phyloP scores from a whole-genome alignment of 2,797 vertebrate species.

The Characodon lateralis region DNA sequence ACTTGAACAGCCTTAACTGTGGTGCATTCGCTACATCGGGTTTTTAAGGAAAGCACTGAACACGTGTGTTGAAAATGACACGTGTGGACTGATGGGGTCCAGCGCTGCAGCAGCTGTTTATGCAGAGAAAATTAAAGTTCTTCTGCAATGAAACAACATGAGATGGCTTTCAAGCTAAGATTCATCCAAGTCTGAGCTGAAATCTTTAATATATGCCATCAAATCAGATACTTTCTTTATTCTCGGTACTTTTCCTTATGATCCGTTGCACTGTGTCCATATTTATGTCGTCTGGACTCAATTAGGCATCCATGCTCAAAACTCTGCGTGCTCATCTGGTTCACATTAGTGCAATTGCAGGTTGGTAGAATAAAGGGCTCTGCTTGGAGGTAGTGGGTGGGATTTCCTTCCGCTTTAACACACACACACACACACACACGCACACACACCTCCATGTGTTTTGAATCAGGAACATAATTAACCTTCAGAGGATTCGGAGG shows the following conservation, averaged over 20 bases:
- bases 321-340: conserved; percentile 89
- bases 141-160: not conserved
- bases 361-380: conserved; percentile 91
- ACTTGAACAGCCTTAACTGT: not conserved
- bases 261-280: conserved; percentile 27
- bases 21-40: not conserved
- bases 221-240: not conserved
- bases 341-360: conserved; percentile 91
- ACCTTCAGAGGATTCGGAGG: conserved; percentile 80
- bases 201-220: not conserved
- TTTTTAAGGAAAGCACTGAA: not conserved
- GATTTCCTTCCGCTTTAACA: conserved; percentile 91
- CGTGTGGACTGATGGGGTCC: not conserved
- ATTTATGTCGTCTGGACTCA: conserved; percentile 88
- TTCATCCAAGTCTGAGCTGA: not conserved
- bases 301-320: conserved; percentile 89
- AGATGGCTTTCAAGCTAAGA: not conserved
- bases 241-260: not conserved
- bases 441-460: conserved; percentile 80
- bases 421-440: conserved; percentile 24
- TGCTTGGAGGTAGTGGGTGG: conserved; percentile 88
- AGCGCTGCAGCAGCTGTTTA: not conserved
- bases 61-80: not conserved
- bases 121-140: not conserved
- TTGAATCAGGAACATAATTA: conserved; percentile 82